Base-by-base conservation (phyloP, 37 sponge, comb jelly and placozoan genomes). In the Petrosia ficiformis region DNA sequence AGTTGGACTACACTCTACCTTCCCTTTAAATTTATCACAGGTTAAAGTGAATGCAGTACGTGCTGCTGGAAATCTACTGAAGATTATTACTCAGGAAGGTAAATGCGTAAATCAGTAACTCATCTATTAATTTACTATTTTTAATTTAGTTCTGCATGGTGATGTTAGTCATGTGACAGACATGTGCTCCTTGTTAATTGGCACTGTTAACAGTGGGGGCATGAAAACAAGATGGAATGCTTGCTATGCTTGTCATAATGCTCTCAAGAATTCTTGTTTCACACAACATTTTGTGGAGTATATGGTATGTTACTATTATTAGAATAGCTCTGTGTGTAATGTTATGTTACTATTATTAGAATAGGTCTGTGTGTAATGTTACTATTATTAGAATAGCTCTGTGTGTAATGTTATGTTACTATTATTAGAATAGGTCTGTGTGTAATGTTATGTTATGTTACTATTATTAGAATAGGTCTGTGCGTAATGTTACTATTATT, bases 171-270 rank as follows among this genome's bases (percentile, higher is more conserved):
- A 14, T 37, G 44, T 83, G 38, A 44, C 61, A 44, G 11, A 59
- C 33, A 2, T 85, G 14, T 26, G 69, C 36, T 21, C 57, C 5
- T 26, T 35, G 21, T 10, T 85, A 25, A 66, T 73, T 10, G 72
- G 58, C 25, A 66, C 75, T 57, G 57, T 72, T 31, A 64, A 71
- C 58, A 34, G 42, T 6, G 85, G 85, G 3, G 44, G 68, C 0
- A 56, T 85, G 74, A 85, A 86, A 81, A 58, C 72, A 3, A 24
- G 88, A n/a, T 87, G 88, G 88, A 87, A 87, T 77, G 78, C 88
- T 57, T 82, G 88, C 59, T 87, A 77, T 67, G 88, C 88, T 42
- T 79, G 80, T 37, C 63, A 79, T 73, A 74, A 59, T 68, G 79
- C 68, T 32, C 56, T 86, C 86, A 28, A 48, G 16, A 86, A 79